Conservation (phyloP, 2,888 invertebrate genomes). For the Pristionchus japonicus region DNA sequence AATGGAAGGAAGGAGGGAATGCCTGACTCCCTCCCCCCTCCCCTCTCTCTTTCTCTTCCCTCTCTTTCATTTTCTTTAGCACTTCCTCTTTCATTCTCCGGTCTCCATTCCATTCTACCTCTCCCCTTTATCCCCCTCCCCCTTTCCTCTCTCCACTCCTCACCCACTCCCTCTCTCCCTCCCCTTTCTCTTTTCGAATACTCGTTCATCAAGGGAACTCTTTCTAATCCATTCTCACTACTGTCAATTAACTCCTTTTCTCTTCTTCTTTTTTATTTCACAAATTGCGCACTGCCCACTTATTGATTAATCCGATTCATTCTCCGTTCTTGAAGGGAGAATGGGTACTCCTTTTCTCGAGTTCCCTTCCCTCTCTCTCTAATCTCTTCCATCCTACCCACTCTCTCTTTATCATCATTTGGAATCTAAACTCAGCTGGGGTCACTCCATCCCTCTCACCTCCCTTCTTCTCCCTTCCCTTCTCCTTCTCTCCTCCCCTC, state of each 20-base stretch:
- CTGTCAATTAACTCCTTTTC: background rate
- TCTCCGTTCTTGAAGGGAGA: background rate
- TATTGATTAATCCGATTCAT: conserved; percentile 15
- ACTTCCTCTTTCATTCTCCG: conserved; percentile 8
- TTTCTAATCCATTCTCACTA: background rate
- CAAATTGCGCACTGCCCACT: background rate
- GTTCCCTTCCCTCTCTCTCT: background rate
- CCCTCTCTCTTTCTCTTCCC: conserved; percentile 11
- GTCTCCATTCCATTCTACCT: conserved; percentile 27
- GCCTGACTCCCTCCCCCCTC: conserved; percentile 31
- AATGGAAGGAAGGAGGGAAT: background rate
- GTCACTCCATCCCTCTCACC: background rate
- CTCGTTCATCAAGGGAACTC: background rate
- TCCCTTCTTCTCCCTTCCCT: background rate
- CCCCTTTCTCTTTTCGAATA: conserved; percentile 38
- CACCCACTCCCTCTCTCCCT: background rate
- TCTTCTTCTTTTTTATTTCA: background rate
- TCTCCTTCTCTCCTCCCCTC: background rate
- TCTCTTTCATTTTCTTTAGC: background rate
- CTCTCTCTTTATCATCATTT: conserved; percentile 38
- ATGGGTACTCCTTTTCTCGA: background rate
- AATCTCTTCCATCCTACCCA: background rate
- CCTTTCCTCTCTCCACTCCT: conserved; percentile 10
- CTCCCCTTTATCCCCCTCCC: background rate
- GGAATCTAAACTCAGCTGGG: conserved; percentile 42